These are phyloP conservation scores for Propithecus perrieri DNA, from an alignment of 2,797 vertebrate genomes.

Conservation along the genomic window DNA sequence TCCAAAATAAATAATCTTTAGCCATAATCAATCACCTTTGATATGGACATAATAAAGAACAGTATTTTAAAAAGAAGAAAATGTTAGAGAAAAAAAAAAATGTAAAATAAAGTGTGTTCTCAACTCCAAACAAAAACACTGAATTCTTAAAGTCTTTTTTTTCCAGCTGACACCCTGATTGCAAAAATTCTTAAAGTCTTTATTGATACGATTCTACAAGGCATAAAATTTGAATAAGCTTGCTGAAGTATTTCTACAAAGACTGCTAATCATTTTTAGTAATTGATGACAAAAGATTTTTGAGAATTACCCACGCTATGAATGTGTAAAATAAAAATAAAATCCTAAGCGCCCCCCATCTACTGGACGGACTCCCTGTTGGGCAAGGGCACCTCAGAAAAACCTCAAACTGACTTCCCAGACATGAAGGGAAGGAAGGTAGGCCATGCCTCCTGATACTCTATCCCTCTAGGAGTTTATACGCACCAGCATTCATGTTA, in stretches of 20 bases:
- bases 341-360: too few species aligned
- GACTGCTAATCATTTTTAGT: background rate
- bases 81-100: background rate
- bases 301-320: background rate
- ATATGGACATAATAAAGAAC: background rate
- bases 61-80: background rate
- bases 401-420: too few species aligned
- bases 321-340: background rate
- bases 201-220: background rate
- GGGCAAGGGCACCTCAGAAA: too few species aligned
- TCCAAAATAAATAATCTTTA: background rate
- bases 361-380: too few species aligned
- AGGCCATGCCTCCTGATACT: too few species aligned
- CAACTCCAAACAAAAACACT: background rate
- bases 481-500: too few species aligned
- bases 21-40: background rate
- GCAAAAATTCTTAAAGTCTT: background rate
- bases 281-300: background rate
- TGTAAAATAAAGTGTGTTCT: background rate
- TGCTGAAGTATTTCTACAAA: background rate
- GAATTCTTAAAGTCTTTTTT: background rate
- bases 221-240: background rate
- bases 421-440: too few species aligned
- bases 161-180: too few species aligned
- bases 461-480: too few species aligned